phyloP scores from a whole-genome alignment of 53 echinoderm and acorn worm species.

The Stichopus horrens region DNA sequence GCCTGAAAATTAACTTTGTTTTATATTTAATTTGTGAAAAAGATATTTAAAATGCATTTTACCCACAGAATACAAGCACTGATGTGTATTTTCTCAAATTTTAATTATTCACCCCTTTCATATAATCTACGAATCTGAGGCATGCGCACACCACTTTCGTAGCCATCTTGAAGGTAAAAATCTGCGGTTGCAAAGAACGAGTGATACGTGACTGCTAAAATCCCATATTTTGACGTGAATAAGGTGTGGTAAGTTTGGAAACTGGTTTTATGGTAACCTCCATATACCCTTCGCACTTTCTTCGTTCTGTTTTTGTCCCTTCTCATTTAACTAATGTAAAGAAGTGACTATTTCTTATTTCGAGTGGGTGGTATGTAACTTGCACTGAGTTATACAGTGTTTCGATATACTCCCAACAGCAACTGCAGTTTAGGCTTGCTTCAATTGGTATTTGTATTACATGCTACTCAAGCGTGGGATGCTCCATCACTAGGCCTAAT shows the following conservation, averaged over 20 bases:
- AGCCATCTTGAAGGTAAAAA: slow-evolving; percentile 90
- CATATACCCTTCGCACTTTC: not conserved
- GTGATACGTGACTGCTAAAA: slow-evolving; percentile 14
- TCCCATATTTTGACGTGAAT: not conserved
- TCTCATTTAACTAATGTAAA: not conserved
- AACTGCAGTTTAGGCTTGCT: not conserved
- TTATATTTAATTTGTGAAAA: no score
- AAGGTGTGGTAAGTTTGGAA: slow-evolving; percentile 34
- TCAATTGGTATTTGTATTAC: not conserved
- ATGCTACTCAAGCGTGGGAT: not conserved
- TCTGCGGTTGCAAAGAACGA: slow-evolving; percentile 24
- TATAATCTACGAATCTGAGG: slow-evolving; percentile 60
- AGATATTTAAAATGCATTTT: no score
- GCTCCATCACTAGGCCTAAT: not conserved
- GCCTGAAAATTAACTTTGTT: no score
- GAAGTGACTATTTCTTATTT: slow-evolving; percentile 10
- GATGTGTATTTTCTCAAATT: not conserved
- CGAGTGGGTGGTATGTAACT: slow-evolving; percentile 8
- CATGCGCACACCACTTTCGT: slow-evolving; percentile 98
- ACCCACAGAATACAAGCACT: not conserved
- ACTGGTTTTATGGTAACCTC: not conserved
- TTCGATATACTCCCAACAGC: slow-evolving; percentile 10
- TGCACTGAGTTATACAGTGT: not conserved
- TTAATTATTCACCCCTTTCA: slow-evolving; percentile 17
- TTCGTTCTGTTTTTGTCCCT: slow-evolving; percentile 6